A percentile compares a stretch with the other conserved stretches of the same genome.
These are phyloP conservation scores for Lasaia peninsularis DNA, from an alignment of 1,140 invertebrate genomes.

Conservation along the genomic window DNA sequence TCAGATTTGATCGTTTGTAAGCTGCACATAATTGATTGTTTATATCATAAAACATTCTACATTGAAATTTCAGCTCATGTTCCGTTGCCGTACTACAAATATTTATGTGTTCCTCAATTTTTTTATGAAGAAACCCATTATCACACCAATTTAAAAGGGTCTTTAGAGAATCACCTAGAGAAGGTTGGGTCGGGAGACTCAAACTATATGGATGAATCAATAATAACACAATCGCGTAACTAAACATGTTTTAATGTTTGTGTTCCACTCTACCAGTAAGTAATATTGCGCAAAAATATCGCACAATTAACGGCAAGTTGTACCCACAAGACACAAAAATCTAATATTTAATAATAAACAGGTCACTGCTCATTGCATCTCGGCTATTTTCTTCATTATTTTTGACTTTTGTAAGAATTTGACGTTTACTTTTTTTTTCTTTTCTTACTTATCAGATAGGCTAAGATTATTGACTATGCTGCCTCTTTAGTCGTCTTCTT, in stretches of 20 bases:
- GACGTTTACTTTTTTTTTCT: too few species aligned
- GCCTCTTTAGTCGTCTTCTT: too few species aligned
- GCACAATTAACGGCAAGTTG: background rate
- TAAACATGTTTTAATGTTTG: slow-evolving; percentile 36
- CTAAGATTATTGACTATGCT: too few species aligned
- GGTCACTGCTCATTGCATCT: too few species aligned
- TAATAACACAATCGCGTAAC: slow-evolving; percentile 40
- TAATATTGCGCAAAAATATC: background rate
- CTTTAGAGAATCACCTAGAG: slow-evolving; percentile 31
- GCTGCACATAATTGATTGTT: slow-evolving; percentile 47
- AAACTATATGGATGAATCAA: slow-evolving; percentile 46
- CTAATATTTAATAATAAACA: too few species aligned
- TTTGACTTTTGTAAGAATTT: too few species aligned
- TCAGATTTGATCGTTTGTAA: slow-evolving; percentile 27
- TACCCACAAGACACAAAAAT: too few species aligned
- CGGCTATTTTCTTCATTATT: too few species aligned
- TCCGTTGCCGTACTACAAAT: slow-evolving; percentile 33
- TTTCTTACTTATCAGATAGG: too few species aligned
- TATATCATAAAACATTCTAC: slow-evolving; percentile 62
- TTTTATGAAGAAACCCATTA: slow-evolving; percentile 38
- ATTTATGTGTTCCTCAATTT: slow-evolving; percentile 38
- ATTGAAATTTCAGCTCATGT: slow-evolving; percentile 38
- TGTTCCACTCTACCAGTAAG: background rate
- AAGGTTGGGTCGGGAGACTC: slow-evolving; percentile 32
- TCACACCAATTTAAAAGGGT: slow-evolving; percentile 42